These are phyloP conservation scores for Rhynchomys soricoides DNA, from an alignment of 2,113 vertebrate genomes.

Conservation along the genomic window DNA sequence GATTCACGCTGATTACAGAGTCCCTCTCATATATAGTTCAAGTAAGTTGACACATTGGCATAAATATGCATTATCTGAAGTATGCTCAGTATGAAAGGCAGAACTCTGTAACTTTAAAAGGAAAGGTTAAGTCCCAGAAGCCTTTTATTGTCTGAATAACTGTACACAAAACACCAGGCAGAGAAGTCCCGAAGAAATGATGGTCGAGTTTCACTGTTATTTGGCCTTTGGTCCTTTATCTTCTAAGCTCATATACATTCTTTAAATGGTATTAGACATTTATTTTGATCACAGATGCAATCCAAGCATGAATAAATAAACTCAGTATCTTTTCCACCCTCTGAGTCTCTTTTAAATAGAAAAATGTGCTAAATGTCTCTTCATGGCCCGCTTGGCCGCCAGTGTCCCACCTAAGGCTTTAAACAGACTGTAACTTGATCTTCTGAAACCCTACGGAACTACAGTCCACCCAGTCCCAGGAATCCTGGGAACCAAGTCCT, in stretches of 20 bases:
- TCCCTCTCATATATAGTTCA: conserved; percentile 56
- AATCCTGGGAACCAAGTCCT: conserved; percentile 69
- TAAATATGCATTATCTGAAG: conserved; percentile 37
- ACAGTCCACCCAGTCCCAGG: background rate
- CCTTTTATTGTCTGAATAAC: conserved; percentile 51
- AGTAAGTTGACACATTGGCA: background rate
- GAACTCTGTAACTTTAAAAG: background rate
- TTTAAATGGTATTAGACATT: conserved; percentile 71
- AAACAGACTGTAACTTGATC: conserved; percentile 1
- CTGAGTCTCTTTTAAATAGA: conserved; percentile 56
- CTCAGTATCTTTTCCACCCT: conserved; percentile 59
- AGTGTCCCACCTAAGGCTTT: conserved; percentile 23
- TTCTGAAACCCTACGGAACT: conserved; percentile 17
- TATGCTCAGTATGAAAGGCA: background rate
- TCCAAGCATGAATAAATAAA: conserved; percentile 83
- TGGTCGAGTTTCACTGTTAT: background rate
- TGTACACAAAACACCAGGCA: conserved; percentile 43
- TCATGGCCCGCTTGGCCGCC: background rate
- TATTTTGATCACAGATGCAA: conserved; percentile 75
- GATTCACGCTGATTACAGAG: background rate
- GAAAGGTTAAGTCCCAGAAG: conserved; percentile 44
- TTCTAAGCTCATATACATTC: conserved; percentile 64
- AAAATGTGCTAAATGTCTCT: conserved; percentile 72
- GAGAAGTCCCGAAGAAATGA: conserved; percentile 56
- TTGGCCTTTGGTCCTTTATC: conserved; percentile 60